Percentiles rank a stretch among this genome's conserved stretches.
Evolutionary conservation across 1,140 invertebrate genomes (phyloP).

Genomic region (Temnothorax curvispinosus): DNA sequence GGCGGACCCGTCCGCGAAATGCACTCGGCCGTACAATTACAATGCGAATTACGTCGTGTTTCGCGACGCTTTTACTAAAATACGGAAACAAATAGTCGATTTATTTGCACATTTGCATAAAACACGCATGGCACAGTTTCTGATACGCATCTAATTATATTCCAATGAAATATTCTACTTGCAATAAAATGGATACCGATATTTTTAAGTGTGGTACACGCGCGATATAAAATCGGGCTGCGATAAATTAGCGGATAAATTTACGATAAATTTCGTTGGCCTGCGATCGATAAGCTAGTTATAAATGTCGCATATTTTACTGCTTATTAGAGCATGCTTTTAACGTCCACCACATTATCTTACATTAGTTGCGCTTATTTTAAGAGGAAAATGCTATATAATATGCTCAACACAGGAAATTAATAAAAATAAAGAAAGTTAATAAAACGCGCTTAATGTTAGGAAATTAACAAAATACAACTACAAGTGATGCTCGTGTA

Average conservation of each 20-base stretch:
- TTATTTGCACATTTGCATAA: slow-evolving; percentile 59
- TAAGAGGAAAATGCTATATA: neutral
- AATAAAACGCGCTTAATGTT: neutral
- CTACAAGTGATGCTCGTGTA: neutral
- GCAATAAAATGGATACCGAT: slow-evolving; percentile 27
- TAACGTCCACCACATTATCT: slow-evolving; percentile 56
- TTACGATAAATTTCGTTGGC: slow-evolving; percentile 59
- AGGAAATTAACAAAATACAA: slow-evolving; percentile 11
- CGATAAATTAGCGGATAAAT: slow-evolving; percentile 63
- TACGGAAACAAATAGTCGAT: slow-evolving; percentile 29
- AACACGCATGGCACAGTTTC: neutral
- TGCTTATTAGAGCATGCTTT: slow-evolving; percentile 56
- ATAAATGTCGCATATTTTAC: slow-evolving; percentile 65
- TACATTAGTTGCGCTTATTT: slow-evolving; percentile 20
- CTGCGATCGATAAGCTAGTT: slow-evolving; percentile 66
- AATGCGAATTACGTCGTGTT: slow-evolving; percentile 37
- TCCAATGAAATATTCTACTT: slow-evolving; percentile 42
- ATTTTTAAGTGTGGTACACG: slow-evolving; percentile 20
- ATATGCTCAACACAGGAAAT: neutral
- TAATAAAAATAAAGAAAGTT: neutral
- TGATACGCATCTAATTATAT: slow-evolving; percentile 59
- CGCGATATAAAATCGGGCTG: slow-evolving; percentile 29
- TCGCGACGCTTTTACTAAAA: slow-evolving; percentile 12
- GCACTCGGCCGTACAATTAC: neutral
- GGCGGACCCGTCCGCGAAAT: neutral